phyloP scores from a whole-genome alignment of 2,888 invertebrate genomes.

The Stenichneumon culpator region DNA sequence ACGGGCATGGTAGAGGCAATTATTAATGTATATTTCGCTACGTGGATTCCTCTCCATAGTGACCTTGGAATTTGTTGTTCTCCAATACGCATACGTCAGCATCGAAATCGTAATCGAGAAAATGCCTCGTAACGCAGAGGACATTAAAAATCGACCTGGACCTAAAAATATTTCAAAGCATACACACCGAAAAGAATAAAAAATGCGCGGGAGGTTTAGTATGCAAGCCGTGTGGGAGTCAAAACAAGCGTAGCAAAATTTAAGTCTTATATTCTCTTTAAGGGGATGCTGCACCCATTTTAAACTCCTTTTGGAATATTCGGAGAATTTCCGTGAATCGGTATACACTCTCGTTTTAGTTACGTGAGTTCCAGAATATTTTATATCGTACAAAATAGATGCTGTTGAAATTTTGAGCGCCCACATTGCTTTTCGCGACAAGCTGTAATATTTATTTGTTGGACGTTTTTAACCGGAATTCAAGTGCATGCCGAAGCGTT shows the following conservation, averaged over 20 bases:
- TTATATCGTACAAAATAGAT: too few relatives aligned
- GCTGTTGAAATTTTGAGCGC: too few relatives aligned
- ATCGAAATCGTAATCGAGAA: conserved; percentile 2
- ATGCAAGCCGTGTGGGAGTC: conserved; percentile 24
- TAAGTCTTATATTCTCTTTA: too few relatives aligned
- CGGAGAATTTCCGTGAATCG: too few relatives aligned
- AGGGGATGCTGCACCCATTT: too few relatives aligned
- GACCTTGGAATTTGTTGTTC: conserved; percentile 5
- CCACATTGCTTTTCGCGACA: too few relatives aligned
- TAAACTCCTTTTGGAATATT: too few relatives aligned
- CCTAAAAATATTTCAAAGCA: conserved; percentile 80
- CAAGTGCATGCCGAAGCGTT: too few relatives aligned
- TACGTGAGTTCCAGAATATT: too few relatives aligned
- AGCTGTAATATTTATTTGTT: too few relatives aligned
- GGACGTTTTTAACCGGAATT: too few relatives aligned
- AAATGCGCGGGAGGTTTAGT: conserved; percentile 58
- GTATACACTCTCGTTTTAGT: too few relatives aligned
- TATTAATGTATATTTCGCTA: background rate
- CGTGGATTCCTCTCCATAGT: background rate
- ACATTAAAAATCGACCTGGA: conserved; percentile 75
- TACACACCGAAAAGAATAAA: conserved; percentile 73
- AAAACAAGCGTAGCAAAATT: background rate
- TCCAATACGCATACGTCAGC: background rate
- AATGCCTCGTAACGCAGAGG: conserved; percentile 36
- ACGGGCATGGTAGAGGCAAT: background rate